A percentile compares a stretch with the other conserved stretches of the same genome.
phyloP scores from a whole-genome alignment of 2,797 vertebrate genomes.

The Tauraco hartlaubi region DNA sequence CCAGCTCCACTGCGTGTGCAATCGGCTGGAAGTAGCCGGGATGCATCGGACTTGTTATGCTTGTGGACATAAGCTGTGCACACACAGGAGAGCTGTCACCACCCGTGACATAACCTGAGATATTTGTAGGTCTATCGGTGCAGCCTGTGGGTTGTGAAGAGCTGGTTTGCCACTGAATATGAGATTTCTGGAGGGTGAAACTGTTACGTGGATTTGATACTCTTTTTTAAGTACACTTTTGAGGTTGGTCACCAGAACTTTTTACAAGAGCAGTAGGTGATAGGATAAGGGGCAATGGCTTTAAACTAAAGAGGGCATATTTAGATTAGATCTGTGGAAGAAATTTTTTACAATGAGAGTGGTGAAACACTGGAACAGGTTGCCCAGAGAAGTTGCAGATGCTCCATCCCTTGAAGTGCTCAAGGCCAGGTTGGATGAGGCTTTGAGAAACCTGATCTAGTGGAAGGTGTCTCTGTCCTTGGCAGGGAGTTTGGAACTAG shows the following conservation, averaged over 20 bases:
- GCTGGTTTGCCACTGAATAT: not conserved
- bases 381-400: too few relatives aligned
- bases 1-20: not conserved
- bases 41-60: not conserved
- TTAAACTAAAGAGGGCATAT: too few relatives aligned
- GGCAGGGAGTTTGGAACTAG: too few relatives aligned
- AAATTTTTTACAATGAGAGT: too few relatives aligned
- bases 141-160: not conserved
- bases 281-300: too few relatives aligned
- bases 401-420: too few relatives aligned
- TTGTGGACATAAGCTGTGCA: not conserved
- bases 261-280: too few relatives aligned
- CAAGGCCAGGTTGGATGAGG: too few relatives aligned
- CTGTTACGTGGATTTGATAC: not conserved
- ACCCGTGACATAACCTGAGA: not conserved
- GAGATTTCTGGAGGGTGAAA: not conserved
- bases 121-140: not conserved
- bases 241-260: not conserved
- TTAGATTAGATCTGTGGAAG: too few relatives aligned
- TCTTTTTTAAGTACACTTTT: not conserved
- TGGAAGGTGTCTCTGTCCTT: too few relatives aligned
- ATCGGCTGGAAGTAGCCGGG: fast-evolving
- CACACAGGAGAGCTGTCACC: not conserved
- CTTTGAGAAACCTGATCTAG: too few relatives aligned
- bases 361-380: too few relatives aligned